Evolutionary conservation across 1,140 invertebrate genomes (phyloP).

Genomic region (Acromyrmex echinatior): DNA sequence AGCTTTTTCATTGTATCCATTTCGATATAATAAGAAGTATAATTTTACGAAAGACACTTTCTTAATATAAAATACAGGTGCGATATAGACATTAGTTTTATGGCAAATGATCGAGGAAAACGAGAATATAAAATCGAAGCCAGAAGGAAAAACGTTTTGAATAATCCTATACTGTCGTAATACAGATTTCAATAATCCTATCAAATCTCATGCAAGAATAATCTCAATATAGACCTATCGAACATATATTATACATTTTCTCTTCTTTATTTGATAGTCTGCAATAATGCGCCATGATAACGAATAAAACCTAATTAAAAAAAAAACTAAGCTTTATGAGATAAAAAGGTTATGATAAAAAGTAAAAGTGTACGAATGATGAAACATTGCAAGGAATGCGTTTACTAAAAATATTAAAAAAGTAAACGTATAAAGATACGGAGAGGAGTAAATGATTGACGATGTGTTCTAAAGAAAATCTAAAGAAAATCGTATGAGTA

Average conservation of each 20-base stretch:
- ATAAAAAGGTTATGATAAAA: slow-evolving; percentile 5
- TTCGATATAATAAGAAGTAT: neutral
- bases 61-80: slow-evolving; percentile 10
- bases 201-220: slow-evolving; percentile 5
- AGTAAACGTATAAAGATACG: neutral
- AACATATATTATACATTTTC: neutral
- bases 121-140: slow-evolving; percentile 27
- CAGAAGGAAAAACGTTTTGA: slow-evolving; percentile 24
- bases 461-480: slow-evolving; percentile 12
- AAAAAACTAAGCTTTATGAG: neutral
- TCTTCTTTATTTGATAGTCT: neutral
- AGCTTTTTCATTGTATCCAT: neutral
- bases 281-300: neutral
- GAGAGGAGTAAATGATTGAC: slow-evolving; percentile 3
- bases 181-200: neutral
- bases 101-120: slow-evolving; percentile 1
- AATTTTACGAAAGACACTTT: slow-evolving; percentile 12
- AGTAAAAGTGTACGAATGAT: neutral
- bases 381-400: neutral
- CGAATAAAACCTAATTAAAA: neutral
- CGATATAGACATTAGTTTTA: slow-evolving; percentile 50
- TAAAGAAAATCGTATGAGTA: neutral
- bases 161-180: slow-evolving; percentile 30
- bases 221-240: neutral
- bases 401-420: neutral